A percentile compares a stretch with the other conserved stretches of the same genome.
phyloP scores from a whole-genome alignment of 2,113 vertebrate genomes.

The Paratilapia polleni region DNA sequence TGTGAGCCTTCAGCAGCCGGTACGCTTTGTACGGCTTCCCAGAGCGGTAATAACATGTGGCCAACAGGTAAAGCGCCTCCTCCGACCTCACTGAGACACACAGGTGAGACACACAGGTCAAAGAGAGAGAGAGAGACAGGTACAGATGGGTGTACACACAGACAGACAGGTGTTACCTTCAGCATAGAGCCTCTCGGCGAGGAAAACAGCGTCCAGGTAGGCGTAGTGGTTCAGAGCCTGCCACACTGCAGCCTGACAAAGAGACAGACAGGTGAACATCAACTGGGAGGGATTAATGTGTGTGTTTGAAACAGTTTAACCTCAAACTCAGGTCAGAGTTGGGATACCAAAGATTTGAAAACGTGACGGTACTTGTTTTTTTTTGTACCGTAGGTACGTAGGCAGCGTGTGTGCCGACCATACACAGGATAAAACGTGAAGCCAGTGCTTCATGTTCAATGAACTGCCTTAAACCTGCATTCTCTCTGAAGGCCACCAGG shows the following conservation, averaged over 20 bases:
- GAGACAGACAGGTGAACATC: neutral
- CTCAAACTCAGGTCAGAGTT: too few species aligned
- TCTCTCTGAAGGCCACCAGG: too few species aligned
- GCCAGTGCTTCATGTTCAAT: too few species aligned
- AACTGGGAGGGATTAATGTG: too few species aligned
- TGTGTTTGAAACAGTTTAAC: too few species aligned
- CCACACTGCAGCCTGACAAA: constrained; percentile 75
- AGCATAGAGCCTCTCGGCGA: constrained; percentile 75
- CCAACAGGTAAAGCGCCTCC: constrained; percentile 93
- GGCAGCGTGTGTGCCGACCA: too few species aligned
- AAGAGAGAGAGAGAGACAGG: neutral
- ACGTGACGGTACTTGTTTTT: too few species aligned
- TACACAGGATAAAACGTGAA: too few species aligned
- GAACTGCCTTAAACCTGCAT: too few species aligned
- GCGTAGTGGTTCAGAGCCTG: constrained; percentile 78
- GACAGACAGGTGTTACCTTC: constrained; percentile 59
- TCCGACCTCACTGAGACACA: constrained; percentile 80
- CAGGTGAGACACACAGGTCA: neutral
- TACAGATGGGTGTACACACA: neutral
- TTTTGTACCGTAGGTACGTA: neutral
- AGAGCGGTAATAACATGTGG: constrained; percentile 98
- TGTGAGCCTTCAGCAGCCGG: constrained; percentile 95
- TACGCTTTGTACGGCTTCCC: constrained; percentile 98
- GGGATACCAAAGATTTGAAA: too few species aligned
- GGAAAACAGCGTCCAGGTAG: constrained; percentile 76